Evolutionary conservation across 1,140 invertebrate genomes (phyloP).

Genomic region (Holotrichia oblita): DNA sequence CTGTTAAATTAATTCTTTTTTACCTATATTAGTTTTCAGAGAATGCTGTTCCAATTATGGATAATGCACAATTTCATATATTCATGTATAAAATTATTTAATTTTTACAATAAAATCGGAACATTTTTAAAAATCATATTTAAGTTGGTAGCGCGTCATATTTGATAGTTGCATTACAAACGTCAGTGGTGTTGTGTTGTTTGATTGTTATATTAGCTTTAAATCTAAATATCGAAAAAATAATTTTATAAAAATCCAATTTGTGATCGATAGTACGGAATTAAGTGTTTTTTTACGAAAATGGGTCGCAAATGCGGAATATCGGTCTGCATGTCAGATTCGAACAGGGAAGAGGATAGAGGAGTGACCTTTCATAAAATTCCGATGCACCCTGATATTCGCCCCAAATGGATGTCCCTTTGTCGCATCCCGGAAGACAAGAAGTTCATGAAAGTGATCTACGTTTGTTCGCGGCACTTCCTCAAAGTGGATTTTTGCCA

Average conservation of each 20-base stretch:
- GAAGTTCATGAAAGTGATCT: conserved; percentile 65
- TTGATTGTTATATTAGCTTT: conserved; percentile 7
- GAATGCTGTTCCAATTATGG: too few species aligned
- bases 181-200: conserved; percentile 10
- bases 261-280: not conserved
- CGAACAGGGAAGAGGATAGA: conserved; percentile 54
- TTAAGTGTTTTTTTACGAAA: not conserved
- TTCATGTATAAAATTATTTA: too few species aligned
- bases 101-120: too few species aligned
- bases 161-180: not conserved
- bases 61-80: too few species aligned
- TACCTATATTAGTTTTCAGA: too few species aligned
- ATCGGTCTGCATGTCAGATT: conserved; percentile 57
- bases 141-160: not conserved
- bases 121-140: too few species aligned
- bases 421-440: conserved; percentile 60
- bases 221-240: not conserved
- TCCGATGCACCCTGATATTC: conserved; percentile 56
- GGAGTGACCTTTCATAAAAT: conserved; percentile 61
- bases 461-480: conserved; percentile 72
- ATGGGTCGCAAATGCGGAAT: conserved; percentile 60
- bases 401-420: conserved; percentile 58
- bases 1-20: too few species aligned
- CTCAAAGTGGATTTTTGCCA: conserved; percentile 69
- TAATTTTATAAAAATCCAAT: not conserved